phyloP scores from a whole-genome alignment of 1,140 invertebrate genomes.

The Monomorium pharaonis region DNA sequence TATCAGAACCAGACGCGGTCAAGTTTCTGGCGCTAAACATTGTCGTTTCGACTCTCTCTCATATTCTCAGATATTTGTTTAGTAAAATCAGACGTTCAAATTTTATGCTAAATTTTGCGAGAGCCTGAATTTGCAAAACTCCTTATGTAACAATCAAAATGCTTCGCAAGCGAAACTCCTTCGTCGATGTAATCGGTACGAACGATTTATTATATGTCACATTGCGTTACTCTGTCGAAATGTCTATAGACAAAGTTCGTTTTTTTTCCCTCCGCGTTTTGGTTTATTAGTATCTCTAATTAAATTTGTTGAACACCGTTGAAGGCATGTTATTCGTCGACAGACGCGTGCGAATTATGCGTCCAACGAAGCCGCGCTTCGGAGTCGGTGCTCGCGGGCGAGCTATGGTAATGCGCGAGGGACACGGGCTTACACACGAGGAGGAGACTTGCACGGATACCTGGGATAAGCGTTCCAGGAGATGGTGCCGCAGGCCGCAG shows the following conservation, averaged over 20 bases:
- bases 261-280: background rate
- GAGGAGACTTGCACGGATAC: slow-evolving; percentile 73
- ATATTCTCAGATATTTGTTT: background rate
- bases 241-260: background rate
- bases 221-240: background rate
- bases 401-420: slow-evolving; percentile 80
- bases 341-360: slow-evolving; percentile 44
- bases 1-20: background rate
- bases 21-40: background rate
- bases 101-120: background rate
- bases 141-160: background rate
- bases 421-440: slow-evolving; percentile 73
- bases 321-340: slow-evolving; percentile 28
- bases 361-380: slow-evolving; percentile 43
- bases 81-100: background rate
- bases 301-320: slow-evolving; percentile 5
- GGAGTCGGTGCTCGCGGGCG: slow-evolving; percentile 67
- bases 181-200: background rate
- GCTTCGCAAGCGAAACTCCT: background rate
- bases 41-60: background rate
- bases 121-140: background rate
- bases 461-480: slow-evolving; percentile 77
- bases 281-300: slow-evolving; percentile 6
- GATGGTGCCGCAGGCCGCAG: slow-evolving; percentile 80
- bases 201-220: background rate